These are phyloP conservation scores for Meloidogyne exigua DNA, from an alignment of 1,140 invertebrate species.

Conservation along the genomic window DNA sequence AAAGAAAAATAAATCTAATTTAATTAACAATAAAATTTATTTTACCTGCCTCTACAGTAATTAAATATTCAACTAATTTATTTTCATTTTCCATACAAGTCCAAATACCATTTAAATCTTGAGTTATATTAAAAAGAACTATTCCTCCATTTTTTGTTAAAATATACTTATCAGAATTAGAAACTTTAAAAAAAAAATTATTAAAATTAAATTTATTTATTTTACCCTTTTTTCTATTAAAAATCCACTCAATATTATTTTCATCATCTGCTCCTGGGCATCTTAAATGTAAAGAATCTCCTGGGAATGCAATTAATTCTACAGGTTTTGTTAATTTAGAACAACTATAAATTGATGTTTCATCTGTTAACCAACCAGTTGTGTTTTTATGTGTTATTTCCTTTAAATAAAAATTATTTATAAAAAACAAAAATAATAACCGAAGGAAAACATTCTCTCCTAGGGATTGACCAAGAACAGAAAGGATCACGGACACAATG, in stretches of 20 bases:
- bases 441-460: conserved; percentile 43
- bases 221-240: conserved; percentile 11
- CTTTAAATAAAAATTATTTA: background rate
- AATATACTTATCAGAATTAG: background rate
- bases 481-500: conserved; percentile 57
- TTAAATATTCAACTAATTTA: conserved; percentile 7
- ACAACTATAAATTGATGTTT: conserved; percentile 36
- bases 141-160: conserved; percentile 43
- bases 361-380: conserved; percentile 48
- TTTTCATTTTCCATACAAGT: background rate
- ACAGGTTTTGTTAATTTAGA: conserved; percentile 37
- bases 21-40: background rate
- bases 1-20: conserved; percentile 13
- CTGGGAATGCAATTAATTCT: conserved; percentile 45
- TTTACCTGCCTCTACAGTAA: conserved; percentile 14
- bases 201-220: background rate
- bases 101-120: conserved; percentile 8
- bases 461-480: conserved; percentile 61
- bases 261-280: conserved; percentile 29
- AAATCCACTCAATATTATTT: conserved; percentile 23
- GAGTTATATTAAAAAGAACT: conserved; percentile 51
- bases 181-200: background rate
- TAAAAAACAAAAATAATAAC: background rate
- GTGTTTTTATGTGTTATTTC: conserved; percentile 48
- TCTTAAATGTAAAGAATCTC: conserved; percentile 42